These are phyloP conservation scores for Eilema depressum DNA, from an alignment of 2,888 invertebrate genomes.

Conservation along the genomic window DNA sequence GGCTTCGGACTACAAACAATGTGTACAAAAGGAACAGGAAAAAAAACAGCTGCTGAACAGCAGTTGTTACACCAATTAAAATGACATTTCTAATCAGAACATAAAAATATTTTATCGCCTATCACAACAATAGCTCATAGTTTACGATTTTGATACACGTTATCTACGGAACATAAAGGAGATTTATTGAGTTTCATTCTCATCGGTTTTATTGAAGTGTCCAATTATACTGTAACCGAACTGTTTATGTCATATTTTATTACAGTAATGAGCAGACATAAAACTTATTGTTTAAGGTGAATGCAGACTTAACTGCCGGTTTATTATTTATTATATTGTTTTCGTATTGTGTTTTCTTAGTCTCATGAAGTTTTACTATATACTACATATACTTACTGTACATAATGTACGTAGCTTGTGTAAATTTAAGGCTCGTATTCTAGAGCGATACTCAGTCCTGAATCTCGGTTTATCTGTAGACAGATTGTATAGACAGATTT, in stretches of 20 bases:
- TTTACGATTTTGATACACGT: conserved; percentile 29
- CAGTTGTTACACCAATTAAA: conserved; percentile 3
- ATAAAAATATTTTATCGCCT: conserved; percentile 28
- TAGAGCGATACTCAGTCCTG: no score
- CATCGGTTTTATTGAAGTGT: conserved; percentile 34
- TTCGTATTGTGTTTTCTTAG: neutral
- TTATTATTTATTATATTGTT: neutral
- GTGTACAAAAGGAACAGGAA: no score
- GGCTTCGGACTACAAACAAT: no score
- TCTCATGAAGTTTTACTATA: neutral
- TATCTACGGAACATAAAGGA: conserved; percentile 37
- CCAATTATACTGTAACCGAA: conserved; percentile 32
- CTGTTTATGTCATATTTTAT: conserved; percentile 45
- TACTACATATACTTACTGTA: neutral
- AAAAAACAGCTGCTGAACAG: no score
- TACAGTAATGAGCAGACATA: conserved; percentile 26
- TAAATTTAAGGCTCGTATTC: no score
- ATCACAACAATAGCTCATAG: conserved; percentile 28
- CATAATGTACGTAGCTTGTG: no score
- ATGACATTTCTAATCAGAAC: conserved; percentile 4
- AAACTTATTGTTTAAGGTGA: conserved; percentile 7
- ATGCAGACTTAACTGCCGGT: neutral
- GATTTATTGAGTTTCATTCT: conserved; percentile 32
- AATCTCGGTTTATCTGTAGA: no score
- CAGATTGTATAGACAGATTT: no score